These are phyloP conservation scores for Agrilus biguttatus DNA, from an alignment of 2,888 invertebrate genomes.

Conservation along the genomic window DNA sequence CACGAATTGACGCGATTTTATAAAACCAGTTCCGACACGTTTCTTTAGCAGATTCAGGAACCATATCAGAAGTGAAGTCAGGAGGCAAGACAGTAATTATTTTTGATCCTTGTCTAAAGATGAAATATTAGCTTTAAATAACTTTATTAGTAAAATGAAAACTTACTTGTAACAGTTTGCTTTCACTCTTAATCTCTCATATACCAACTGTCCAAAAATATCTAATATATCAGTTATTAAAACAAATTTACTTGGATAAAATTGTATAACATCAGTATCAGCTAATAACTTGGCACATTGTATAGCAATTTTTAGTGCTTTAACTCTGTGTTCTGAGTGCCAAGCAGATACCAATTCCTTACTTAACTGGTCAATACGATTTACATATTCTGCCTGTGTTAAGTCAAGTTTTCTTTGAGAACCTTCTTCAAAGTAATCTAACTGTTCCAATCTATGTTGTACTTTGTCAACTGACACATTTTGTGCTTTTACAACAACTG, in stretches of 20 bases:
- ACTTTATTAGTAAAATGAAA: background rate
- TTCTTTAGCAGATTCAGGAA: constrained; percentile 80
- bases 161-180: constrained; percentile 44
- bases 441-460: constrained; percentile 77
- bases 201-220: constrained; percentile 83
- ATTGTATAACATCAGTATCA: constrained; percentile 79
- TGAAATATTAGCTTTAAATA: constrained; percentile 1
- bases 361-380: constrained; percentile 80
- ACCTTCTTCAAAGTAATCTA: constrained; percentile 89
- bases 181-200: constrained; percentile 67
- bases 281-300: constrained; percentile 90
- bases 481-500: constrained; percentile 68
- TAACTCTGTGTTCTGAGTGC: constrained; percentile 88
- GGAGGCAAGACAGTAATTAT: constrained; percentile 38
- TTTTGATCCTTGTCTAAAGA: constrained; percentile 38
- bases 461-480: constrained; percentile 75
- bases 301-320: constrained; percentile 91
- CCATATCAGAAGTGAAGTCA: constrained; percentile 63
- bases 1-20: constrained; percentile 94
- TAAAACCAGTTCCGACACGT: constrained; percentile 99
- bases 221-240: constrained; percentile 92
- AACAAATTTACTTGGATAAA: constrained; percentile 97
- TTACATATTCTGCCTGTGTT: constrained; percentile 76
- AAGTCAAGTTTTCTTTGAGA: constrained; percentile 75
- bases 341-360: constrained; percentile 83